phyloP scores from a whole-genome alignment of 1,140 invertebrate genomes.

The Globodera ellingtonae region DNA sequence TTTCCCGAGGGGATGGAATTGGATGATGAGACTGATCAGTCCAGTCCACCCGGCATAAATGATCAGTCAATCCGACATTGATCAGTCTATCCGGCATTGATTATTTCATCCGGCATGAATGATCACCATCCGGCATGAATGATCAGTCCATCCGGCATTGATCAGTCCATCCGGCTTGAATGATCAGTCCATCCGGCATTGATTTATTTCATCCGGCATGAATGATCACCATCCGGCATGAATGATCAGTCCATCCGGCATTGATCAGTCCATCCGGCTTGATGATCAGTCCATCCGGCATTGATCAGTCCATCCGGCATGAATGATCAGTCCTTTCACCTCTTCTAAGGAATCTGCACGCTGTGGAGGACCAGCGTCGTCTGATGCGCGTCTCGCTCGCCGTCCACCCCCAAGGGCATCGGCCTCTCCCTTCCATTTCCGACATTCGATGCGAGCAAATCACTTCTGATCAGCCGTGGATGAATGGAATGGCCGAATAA shows the following conservation, averaged over 20 bases:
- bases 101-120: background rate
- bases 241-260: background rate
- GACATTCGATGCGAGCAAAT: background rate
- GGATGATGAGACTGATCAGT: background rate
- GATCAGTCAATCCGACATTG: constrained; percentile 26
- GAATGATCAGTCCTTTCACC: constrained; percentile 1
- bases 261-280: background rate
- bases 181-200: constrained; percentile 24
- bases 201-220: no score
- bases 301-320: background rate
- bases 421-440: background rate
- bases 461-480: no score
- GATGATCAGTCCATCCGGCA: constrained; percentile 27
- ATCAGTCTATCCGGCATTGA: no score
- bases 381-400: constrained; percentile 75
- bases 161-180: no score
- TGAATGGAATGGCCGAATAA: no score
- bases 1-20: no score
- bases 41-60: background rate
- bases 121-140: constrained; percentile 20
- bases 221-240: no score
- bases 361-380: constrained; percentile 78
- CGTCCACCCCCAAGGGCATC: constrained; percentile 45
- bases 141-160: background rate
- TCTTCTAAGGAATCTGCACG: constrained; percentile 70